Base-by-base conservation (phyloP, 2,888 invertebrate genomes). In the Caenorhabditis zanzibari region DNA sequence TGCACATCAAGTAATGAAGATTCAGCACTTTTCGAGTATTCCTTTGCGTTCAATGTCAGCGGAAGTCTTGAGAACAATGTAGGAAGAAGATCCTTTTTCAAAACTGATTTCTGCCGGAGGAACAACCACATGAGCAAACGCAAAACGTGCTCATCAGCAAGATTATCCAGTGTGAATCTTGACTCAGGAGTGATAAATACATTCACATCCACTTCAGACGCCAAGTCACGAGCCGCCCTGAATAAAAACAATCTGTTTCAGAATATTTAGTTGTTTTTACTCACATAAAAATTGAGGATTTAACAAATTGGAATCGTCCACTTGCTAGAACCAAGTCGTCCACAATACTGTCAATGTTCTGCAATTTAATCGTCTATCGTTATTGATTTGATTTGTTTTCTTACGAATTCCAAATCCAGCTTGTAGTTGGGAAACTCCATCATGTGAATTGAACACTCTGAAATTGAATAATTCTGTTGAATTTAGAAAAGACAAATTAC, bases 251-350 rank as follows among this genome's bases (percentile, higher is more conserved):
- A n/a, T n/a, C n/a, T n/a, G n/a, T n/a, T n/a, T n/a, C n/a, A n/a
- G n/a, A n/a, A n/a, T 38, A 52, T 16, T 52, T 32, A 22, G 22
- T 12, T 1, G 38, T 2, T 52, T 35, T 5, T 0, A 56, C 73
- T 74, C 26, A 77, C 73, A 71, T 63, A 32, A 83, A 79, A 74
- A 83, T 35, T 12, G 79, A 47, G 9, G 74, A 68, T 44, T 68
- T 68, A 5, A 83, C 69, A 63, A 74, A 79, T 49, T 83, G 79
- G 14, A 83, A 69, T 35, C 49, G 24, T 16, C 79, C 79, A 44
- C 26, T 69, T 6, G 83, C 61, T 10, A 83, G 32, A 5, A 49
- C 56, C 61, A 83, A 49, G 32, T 83, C 83, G 35, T 83, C 83
- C 3, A 83, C 59, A 56, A 83, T 64, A 41, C 24, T 59, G n/a